Base-by-base conservation (phyloP, 1,140 invertebrate genomes). In the Amphibalanus amphitrite region DNA sequence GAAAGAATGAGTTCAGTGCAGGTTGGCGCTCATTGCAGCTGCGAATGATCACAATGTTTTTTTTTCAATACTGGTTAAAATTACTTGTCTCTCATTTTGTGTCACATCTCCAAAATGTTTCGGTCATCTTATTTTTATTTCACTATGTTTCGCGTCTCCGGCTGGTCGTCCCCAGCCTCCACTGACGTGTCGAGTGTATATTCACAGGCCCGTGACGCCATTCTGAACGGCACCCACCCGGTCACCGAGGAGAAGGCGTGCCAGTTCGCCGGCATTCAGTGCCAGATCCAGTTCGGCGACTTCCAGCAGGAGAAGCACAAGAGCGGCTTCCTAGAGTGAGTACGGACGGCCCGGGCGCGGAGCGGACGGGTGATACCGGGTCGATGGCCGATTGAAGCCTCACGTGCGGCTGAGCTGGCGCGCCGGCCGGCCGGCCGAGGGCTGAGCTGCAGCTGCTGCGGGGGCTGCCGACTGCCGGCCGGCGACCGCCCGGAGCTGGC, bases 101-200 rank as follows among this genome's bases (percentile, higher is more conserved):
- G 96, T 99, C 82, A 95, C 95, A 67, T 97, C 99, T 77, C 81
- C 99, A n/a, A 94, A 97, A 79, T 95, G 95, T 29, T 95, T 95
- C 13, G 97, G 99, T 85, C 97, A 97, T n/a, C 90, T 99, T 26
- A 96, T 93, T n/a, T n/a, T n/a, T n/a, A n/a, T n/a, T n/a, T n/a
- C n/a, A 0, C 87, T 92, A 79, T 93, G 98, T 67, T 93, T 96
- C 80, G 96, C 96, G 26, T 95, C 94, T 79, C 88, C 92, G 82
- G 96, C 99, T 80, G 97, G 95, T 71, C 97, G 96, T 20, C 90
- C 98, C 74, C 97, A 99, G 81, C 95, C 92, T 78, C 96, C 98
- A 81, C 96, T 99, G 75, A 95, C 99, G 82, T 99, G 97, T 81
- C 97, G 97, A 23, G 92, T n/a, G n/a, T n/a, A 97, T 79, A 86